Percentiles rank a stretch among this genome's conserved stretches.
phyloP scores from a whole-genome alignment of 23 tunicate species.

The Halocynthia roretzi region DNA sequence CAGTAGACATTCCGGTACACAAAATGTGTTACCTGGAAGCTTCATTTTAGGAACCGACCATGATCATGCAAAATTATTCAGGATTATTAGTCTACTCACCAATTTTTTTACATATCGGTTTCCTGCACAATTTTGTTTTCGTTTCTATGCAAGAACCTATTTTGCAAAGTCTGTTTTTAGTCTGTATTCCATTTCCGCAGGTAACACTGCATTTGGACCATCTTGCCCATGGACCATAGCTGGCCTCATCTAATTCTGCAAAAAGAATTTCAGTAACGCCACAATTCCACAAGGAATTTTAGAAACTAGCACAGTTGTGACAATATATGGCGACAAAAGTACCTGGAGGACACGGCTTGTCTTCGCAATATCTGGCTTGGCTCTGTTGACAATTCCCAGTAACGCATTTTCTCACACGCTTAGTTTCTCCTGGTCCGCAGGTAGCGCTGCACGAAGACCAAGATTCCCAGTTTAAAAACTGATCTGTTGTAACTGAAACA shows the following conservation, averaged over 20 bases:
- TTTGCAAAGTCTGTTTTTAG: neutral
- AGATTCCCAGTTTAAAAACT: slow-evolving; percentile 7
- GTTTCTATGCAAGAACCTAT: neutral
- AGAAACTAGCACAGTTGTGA: too few species aligned
- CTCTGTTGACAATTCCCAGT: slow-evolving; percentile 14
- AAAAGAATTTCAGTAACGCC: too few species aligned
- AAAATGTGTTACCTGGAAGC: too few species aligned
- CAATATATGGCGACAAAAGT: too few species aligned
- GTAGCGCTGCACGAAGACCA: slow-evolving; percentile 25
- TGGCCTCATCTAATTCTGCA: too few species aligned
- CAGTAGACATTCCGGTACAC: too few species aligned
- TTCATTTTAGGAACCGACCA: too few species aligned
- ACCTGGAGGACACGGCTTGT: too few species aligned
- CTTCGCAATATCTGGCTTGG: slow-evolving; percentile 4
- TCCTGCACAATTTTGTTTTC: neutral
- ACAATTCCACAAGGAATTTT: too few species aligned
- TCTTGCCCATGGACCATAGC: neutral
- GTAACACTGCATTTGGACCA: slow-evolving; percentile 1
- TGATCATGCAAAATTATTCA: too few species aligned
- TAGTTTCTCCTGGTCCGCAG: slow-evolving; percentile 3
- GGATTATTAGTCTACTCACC: too few species aligned
- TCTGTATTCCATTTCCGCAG: slow-evolving; percentile 5
- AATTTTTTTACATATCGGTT: too few species aligned
- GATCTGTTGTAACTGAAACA: neutral
- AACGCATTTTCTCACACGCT: slow-evolving; percentile 8